phyloP scores from a whole-genome alignment of 2,113 vertebrate genomes.

The Notiomystis cincta region DNA sequence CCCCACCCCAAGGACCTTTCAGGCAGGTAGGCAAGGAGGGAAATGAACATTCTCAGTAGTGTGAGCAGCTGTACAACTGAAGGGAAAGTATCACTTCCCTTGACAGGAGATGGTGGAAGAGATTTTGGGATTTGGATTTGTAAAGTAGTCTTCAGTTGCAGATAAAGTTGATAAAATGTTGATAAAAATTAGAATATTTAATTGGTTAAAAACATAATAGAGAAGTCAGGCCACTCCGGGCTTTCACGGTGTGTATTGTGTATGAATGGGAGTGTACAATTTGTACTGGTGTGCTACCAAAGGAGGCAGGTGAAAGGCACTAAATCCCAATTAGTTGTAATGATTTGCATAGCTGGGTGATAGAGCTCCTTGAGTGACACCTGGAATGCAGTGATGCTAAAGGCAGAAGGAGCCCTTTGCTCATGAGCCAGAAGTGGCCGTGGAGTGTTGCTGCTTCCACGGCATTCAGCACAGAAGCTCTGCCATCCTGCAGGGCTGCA shows the following conservation, averaged over 20 bases:
- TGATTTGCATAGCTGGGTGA: neutral
- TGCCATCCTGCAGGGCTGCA: neutral
- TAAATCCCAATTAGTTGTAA: neutral
- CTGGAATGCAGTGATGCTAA: neutral
- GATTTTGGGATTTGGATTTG: neutral
- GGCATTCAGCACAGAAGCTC: neutral
- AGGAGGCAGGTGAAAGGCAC: neutral
- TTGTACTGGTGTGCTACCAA: neutral
- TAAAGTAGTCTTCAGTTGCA: neutral
- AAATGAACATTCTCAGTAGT: neutral
- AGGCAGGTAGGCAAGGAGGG: neutral
- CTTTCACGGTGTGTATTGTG: fast-evolving
- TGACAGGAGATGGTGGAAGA: neutral
- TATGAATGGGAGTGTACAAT: fast-evolving
- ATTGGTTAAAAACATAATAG: neutral
- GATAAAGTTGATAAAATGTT: neutral
- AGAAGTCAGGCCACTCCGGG: neutral
- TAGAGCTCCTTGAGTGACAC: neutral
- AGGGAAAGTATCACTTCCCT: neutral
- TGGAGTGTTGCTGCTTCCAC: neutral
- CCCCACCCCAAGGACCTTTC: neutral
- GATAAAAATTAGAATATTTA: neutral
- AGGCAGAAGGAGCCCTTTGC: neutral
- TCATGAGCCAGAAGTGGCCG: neutral
- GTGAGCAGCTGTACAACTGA: neutral